Percentiles rank a stretch among this genome's conserved stretches.
phyloP scores from a whole-genome alignment of 1,140 invertebrate species.

The Drosophila orena region DNA sequence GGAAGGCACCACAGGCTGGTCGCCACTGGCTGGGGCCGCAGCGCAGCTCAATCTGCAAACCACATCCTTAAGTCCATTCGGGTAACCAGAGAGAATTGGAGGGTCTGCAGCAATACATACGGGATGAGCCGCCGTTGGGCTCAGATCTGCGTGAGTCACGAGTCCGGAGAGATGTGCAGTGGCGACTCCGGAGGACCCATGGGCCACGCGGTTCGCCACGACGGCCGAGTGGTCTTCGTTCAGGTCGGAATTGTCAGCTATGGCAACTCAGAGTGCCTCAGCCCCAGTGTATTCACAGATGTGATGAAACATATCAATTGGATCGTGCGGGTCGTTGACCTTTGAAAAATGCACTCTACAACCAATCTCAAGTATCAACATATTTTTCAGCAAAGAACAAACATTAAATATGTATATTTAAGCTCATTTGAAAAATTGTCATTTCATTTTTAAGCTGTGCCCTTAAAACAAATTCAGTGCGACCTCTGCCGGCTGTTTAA shows the following conservation, averaged over 20 bases:
- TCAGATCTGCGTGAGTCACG: constrained; percentile 25
- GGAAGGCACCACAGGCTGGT: not conserved
- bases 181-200: constrained; percentile 34
- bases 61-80: constrained; percentile 12
- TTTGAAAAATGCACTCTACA: too few species aligned
- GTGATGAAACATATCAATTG: constrained; percentile 1
- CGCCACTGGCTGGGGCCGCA: constrained; percentile 24
- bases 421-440: too few species aligned
- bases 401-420: too few species aligned
- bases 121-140: not conserved
- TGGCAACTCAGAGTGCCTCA: constrained; percentile 20
- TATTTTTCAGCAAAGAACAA: too few species aligned
- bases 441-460: too few species aligned
- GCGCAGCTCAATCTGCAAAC: not conserved
- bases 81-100: not conserved
- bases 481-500: too few species aligned
- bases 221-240: not conserved
- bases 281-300: constrained; percentile 33
- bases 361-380: too few species aligned
- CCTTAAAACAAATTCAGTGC: too few species aligned
- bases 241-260: constrained; percentile 24
- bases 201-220: not conserved
- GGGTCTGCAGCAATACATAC: constrained; percentile 1
- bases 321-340: constrained; percentile 1
- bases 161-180: not conserved